Percentiles rank a stretch among this genome's conserved stretches.
Conservation (phyloP, 2,113 vertebrate genomes). For the Aythya baeri region DNA sequence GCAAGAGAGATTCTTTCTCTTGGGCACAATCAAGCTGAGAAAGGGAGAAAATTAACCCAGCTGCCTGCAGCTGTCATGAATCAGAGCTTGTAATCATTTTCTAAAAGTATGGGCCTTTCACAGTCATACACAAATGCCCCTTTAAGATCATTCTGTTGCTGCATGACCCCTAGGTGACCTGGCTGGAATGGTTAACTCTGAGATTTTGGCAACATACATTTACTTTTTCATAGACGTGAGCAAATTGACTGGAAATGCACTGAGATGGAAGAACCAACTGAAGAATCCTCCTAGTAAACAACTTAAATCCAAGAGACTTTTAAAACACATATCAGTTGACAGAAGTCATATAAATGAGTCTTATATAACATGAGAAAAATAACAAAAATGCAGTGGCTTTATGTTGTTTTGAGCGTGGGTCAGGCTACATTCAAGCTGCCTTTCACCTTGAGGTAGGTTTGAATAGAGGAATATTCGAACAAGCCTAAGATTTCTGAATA, state of each 20-base stretch:
- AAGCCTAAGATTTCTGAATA: background rate
- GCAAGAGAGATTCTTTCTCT: background rate
- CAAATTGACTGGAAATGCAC: background rate
- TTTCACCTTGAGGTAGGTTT: background rate
- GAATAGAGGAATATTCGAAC: background rate
- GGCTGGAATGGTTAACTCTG: background rate
- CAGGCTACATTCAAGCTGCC: background rate
- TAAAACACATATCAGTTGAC: background rate
- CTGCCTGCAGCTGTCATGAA: background rate
- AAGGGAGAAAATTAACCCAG: background rate
- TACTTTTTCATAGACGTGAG: background rate
- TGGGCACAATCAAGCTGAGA: background rate
- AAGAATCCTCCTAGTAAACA: background rate
- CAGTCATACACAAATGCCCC: background rate
- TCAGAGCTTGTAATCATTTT: conserved; percentile 8
- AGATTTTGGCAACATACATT: background rate
- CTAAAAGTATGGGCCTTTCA: background rate
- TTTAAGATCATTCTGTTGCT: background rate
- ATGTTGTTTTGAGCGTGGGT: background rate
- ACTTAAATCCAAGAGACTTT: background rate
- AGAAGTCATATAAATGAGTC: background rate
- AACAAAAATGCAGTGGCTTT: background rate
- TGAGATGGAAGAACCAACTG: background rate
- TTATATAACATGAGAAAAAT: background rate
- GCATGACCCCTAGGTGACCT: background rate